Percentiles rank a stretch among this genome's conserved stretches.
Evolutionary conservation across 2,797 vertebrate genomes (phyloP).

Genomic region (Halcyon smyrnensis): DNA sequence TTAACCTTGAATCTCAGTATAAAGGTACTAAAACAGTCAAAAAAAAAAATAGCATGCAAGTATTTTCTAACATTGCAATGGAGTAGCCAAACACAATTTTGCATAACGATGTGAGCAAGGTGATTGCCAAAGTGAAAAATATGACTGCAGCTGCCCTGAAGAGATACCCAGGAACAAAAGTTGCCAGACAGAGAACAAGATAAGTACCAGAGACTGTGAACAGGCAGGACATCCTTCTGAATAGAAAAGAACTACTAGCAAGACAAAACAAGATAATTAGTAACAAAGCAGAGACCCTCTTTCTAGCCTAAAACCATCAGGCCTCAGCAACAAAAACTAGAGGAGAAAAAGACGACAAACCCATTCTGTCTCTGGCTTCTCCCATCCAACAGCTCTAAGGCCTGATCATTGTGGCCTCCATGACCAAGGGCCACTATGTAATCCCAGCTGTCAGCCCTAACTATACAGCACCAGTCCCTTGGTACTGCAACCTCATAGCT

Average conservation of each 20-base stretch:
- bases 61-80: background rate
- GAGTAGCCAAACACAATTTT: background rate
- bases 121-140: background rate
- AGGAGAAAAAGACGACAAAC: background rate
- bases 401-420: background rate
- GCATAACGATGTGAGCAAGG: background rate
- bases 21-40: background rate
- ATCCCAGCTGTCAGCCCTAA: background rate
- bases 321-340: background rate
- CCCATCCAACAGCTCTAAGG: background rate
- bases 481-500: background rate
- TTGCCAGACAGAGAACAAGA: background rate
- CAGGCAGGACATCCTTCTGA: background rate
- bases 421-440: background rate
- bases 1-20: background rate
- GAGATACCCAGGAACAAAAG: background rate
- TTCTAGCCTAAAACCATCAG: background rate
- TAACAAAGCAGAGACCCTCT: background rate
- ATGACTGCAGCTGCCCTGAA: background rate
- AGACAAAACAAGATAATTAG: background rate
- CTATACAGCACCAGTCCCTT: background rate
- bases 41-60: background rate
- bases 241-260: background rate
- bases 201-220: background rate
- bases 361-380: background rate